Conservation (phyloP, 30 jellyfish, hydroid and myxozoan genomes). For the Rhopilema esculentum region DNA sequence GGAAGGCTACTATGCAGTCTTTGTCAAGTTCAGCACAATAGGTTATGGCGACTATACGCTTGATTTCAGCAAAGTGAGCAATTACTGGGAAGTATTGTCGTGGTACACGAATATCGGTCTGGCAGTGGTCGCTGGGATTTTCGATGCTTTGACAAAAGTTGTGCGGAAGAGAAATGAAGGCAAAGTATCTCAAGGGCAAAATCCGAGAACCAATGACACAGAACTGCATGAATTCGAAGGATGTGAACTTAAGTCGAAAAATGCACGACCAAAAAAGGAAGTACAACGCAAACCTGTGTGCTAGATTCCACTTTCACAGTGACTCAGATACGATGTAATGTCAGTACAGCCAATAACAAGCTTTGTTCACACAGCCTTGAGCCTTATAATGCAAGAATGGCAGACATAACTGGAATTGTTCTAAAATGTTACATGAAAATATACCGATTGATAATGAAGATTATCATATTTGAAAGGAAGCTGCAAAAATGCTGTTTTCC, state of each 20-base stretch:
- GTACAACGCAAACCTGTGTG: too few species aligned
- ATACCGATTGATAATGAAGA: too few species aligned
- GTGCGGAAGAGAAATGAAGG: not conserved
- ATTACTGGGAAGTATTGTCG: slow-evolving; percentile 17
- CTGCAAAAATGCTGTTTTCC: too few species aligned
- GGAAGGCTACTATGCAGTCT: slow-evolving; percentile 33
- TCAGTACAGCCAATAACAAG: too few species aligned
- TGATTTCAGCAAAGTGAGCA: slow-evolving; percentile 20
- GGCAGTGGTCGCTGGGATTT: slow-evolving; percentile 50
- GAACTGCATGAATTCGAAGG: not conserved
- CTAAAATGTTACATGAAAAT: too few species aligned
- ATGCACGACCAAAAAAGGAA: too few species aligned
- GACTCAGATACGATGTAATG: too few species aligned
- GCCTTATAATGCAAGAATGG: too few species aligned
- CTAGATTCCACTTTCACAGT: too few species aligned
- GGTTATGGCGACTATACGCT: slow-evolving; percentile 56
- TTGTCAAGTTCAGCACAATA: slow-evolving; percentile 55
- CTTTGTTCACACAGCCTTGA: too few species aligned
- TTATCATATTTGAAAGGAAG: too few species aligned
- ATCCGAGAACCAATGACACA: not conserved
- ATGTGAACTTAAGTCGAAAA: not conserved
- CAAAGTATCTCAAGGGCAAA: not conserved
- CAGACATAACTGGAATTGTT: too few species aligned
- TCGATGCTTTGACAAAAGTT: slow-evolving; percentile 34
- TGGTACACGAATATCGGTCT: slow-evolving; percentile 58